Evolutionary conservation across 2,797 vertebrate genomes (phyloP), one percentile per base, ranked within the genome.

Genomic region (Limnodromus scolopaceus): DNA sequence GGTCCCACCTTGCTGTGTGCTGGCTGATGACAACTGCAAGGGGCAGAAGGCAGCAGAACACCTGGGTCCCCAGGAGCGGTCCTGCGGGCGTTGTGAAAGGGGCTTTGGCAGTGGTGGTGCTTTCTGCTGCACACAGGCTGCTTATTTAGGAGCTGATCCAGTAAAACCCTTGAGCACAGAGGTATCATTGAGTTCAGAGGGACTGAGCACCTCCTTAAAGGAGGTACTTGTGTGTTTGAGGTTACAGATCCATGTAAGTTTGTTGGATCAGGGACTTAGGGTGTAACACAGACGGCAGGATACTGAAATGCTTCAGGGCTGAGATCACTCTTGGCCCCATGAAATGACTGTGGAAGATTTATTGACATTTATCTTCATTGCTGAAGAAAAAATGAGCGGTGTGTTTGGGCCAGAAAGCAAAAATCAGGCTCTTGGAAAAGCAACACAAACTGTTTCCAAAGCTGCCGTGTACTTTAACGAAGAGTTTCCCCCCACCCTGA

Each of bases 361-460:
- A 91, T 80, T 77, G 84, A 43, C 34, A 0, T 96, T 96, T 96
- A 92, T 96, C 96, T 91, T 89, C 82, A 48, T 8, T 28, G 76
- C 74, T 80, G 64, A 70, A 90, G 89, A 89, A 78, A 95, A 95
- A 96, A 79, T 9, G 61, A 94, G 45, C 43, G 43, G 34, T 36
- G 95, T 80, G 72, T 84, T 91, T 32, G 41, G 53, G 89, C 89
- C 95, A 94, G 92, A 86, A 87, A 87, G 72, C n/a, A 61, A 85
- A 94, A 95, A 78, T 58, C 53, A 78, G 58, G 43, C 93, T 84
- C 91, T 96, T 84, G 82, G 87, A 83, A 92, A 76, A 78, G 89
- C 75, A 68, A 32, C 78, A 49, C n/a, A 9, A 55, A 91, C 34
- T 34, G 53, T 63, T 92, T 90, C 84, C 84, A 92, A 74, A 82